These are phyloP conservation scores for Ptilodon capucinus DNA, from an alignment of 2,888 invertebrate genomes.

Conservation along the genomic window DNA sequence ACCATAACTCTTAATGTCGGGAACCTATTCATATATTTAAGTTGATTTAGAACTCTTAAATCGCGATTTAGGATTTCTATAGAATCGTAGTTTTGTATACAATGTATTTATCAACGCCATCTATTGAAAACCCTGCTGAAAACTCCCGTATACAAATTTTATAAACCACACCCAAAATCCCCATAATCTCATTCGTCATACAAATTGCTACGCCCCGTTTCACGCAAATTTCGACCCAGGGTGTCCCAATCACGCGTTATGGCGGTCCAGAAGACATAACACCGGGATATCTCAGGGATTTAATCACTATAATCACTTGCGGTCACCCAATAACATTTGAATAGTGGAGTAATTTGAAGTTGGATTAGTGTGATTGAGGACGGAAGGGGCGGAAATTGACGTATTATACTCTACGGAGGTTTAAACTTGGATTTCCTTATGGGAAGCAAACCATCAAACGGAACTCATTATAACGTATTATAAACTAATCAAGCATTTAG, in stretches of 20 bases:
- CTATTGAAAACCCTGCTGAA: no score
- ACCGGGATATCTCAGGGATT: neutral
- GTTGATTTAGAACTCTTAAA: no score
- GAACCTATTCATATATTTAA: no score
- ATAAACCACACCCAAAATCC: no score
- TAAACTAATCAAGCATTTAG: no score
- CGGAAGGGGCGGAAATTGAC: neutral
- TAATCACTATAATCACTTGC: slow-evolving; percentile 1
- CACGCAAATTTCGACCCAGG: neutral
- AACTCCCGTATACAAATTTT: neutral
- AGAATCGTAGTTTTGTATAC: no score
- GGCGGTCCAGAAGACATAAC: neutral
- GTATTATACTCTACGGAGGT: neutral
- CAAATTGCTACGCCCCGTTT: neutral
- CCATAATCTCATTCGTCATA: neutral
- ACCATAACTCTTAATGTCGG: no score
- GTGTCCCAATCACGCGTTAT: neutral
- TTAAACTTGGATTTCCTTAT: neutral
- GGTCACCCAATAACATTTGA: slow-evolving; percentile 1
- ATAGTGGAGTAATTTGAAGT: neutral
- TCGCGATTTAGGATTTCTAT: no score
- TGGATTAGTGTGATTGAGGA: slow-evolving; percentile 1
- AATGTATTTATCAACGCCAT: no score
- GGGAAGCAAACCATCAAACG: no score
- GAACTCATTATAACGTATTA: no score